Evolutionary conservation across 2,888 invertebrate species (phyloP).

Genomic region (Parnassius orleans): DNA sequence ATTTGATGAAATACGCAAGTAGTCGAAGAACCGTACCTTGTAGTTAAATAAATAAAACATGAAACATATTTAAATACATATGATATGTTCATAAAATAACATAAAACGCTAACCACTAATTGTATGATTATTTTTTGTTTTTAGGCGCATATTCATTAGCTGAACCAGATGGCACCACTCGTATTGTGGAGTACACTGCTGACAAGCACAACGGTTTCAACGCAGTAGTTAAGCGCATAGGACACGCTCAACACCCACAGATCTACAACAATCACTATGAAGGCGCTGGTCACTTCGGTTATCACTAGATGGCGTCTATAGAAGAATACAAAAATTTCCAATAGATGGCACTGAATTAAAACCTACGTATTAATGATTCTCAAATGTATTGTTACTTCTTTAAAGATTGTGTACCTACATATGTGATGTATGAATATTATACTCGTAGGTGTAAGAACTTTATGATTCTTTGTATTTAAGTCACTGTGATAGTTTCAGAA

Average conservation of each 20-base stretch:
- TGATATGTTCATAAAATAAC: too few species aligned
- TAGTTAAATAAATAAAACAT: too few species aligned
- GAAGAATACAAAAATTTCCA: conserved; percentile 8
- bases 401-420: too few species aligned
- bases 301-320: conserved; percentile 65
- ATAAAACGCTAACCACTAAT: too few species aligned
- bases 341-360: conserved; percentile 46
- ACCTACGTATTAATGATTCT: background rate
- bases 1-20: too few species aligned
- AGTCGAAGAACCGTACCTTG: too few species aligned
- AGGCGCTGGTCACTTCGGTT: conserved; percentile 52
- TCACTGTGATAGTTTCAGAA: too few species aligned
- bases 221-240: conserved; percentile 75
- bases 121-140: conserved; percentile 17
- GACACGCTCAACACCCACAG: conserved; percentile 72
- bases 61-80: too few species aligned
- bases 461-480: too few species aligned
- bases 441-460: too few species aligned
- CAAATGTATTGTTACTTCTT: too few species aligned
- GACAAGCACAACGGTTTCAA: conserved; percentile 76
- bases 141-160: conserved; percentile 75
- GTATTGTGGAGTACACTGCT: conserved; percentile 76
- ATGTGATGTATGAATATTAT: too few species aligned
- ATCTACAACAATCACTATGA: conserved; percentile 55
- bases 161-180: conserved; percentile 75